Conservation (phyloP, 2,888 invertebrate genomes). For the Pyrrhia umbra region DNA sequence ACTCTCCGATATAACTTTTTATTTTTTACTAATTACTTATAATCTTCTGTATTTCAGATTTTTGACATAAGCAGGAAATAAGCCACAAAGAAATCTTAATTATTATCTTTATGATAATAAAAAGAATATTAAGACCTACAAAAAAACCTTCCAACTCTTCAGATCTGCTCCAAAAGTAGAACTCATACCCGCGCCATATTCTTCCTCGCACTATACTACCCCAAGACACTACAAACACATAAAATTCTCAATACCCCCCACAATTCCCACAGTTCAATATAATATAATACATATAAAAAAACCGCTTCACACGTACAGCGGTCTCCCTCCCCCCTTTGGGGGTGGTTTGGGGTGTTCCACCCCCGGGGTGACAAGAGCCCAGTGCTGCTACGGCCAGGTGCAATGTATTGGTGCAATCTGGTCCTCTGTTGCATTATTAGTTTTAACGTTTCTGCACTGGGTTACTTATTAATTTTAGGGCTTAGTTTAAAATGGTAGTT, state of each 20-base stretch:
- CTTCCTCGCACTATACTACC: background rate
- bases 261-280: constrained; percentile 58
- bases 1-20: too few species aligned
- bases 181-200: too few species aligned
- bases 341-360: constrained; percentile 51
- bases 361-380: constrained; percentile 73
- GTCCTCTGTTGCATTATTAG: constrained; percentile 78
- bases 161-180: too few species aligned
- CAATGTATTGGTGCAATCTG: constrained; percentile 82
- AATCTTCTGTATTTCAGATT: too few species aligned
- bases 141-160: too few species aligned
- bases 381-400: constrained; percentile 75
- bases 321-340: constrained; percentile 59
- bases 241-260: constrained; percentile 56
- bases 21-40: too few species aligned
- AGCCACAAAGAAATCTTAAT: too few species aligned
- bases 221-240: constrained; percentile 40
- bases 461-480: constrained; percentile 65
- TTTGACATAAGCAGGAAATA: too few species aligned
- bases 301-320: constrained; percentile 78
- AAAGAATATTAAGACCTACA: too few species aligned
- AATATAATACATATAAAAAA: constrained; percentile 79
- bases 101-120: too few species aligned
- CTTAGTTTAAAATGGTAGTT: constrained; percentile 35
- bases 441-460: constrained; percentile 63